Evolutionary conservation across 92 coral and sea anemone species (phyloP), one percentile per base, ranked within the genome.

Genomic region (Metridium senile): DNA sequence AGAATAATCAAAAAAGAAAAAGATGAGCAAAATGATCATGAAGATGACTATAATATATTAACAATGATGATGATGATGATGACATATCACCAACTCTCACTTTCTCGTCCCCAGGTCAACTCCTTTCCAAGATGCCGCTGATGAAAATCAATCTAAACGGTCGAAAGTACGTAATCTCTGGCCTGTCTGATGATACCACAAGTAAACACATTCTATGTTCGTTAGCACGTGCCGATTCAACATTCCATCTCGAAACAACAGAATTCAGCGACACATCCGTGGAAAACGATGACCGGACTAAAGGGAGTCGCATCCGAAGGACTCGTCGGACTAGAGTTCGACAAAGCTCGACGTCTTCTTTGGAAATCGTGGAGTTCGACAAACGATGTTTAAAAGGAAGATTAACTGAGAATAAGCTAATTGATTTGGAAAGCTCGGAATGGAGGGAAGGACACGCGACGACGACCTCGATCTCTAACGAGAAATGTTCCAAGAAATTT

Each of bases 171-270:
- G 79, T 89, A 32, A 80, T 91, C 30, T 91, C 97, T 26, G 97
- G 97, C 10, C n/a, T 91, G 47, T 78, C 86, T 8, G 85, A 87
- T 1, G 46, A 64, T 0, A 78, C 93, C 8, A 83, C 91, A 74
- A 91, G 89, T 78, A 91, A 89, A 39, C 89, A 85, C 73, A 84
- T 91, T 1, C 81, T 91, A 25, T 91, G 86, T 58, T 87, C 97
- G 21, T 66, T 91, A 72, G 97, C 97, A 28, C 84, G 88, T 57
- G 85, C 89, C 23, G 85, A 91, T 58, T 71, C 84, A 1, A 71
- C 33, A 1, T 49, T 80, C 18, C 61, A 70, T 53, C 62, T 76
- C 0, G 74, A 56, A 9, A 30, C 76, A 16, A 57, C 78, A n/a
- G 78, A 73, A 4, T 46, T 58, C 31, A 73, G 78, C 32, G 78